Percentiles rank a stretch among this genome's conserved stretches.
These are phyloP conservation scores for Luperina nickerlii DNA, from an alignment of 2,888 invertebrate genomes.

Conservation along the genomic window DNA sequence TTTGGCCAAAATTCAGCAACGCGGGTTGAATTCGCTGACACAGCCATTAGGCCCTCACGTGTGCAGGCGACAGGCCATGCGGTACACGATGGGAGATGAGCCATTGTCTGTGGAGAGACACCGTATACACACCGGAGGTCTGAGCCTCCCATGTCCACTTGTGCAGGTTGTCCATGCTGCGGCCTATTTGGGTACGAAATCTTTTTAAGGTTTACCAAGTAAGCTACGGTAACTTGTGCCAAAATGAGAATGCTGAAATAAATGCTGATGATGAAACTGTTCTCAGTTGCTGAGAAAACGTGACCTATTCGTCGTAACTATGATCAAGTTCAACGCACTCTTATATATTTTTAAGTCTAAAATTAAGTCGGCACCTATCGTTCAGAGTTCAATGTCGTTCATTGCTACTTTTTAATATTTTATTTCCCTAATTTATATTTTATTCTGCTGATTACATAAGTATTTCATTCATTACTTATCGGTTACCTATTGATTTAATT, in stretches of 20 bases:
- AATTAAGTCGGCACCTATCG: constrained; percentile 18
- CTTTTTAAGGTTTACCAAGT: too few relatives aligned
- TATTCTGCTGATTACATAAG: constrained; percentile 18
- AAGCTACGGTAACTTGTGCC: too few relatives aligned
- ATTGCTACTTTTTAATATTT: constrained; percentile 51
- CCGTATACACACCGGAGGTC: too few relatives aligned
- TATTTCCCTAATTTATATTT: constrained; percentile 30
- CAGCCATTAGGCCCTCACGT: too few relatives aligned
- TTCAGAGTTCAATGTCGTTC: constrained; percentile 66
- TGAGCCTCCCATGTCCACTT: too few relatives aligned
- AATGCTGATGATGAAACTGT: neutral
- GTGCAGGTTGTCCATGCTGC: too few relatives aligned
- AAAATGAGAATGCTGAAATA: neutral
- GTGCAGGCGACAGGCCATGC: too few relatives aligned
- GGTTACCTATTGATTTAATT: constrained; percentile 3
- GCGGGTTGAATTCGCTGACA: too few relatives aligned
- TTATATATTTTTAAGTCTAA: constrained; percentile 36
- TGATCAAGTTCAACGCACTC: constrained; percentile 51
- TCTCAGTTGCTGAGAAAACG: neutral
- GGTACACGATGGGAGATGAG: too few relatives aligned
- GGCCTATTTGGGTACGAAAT: too few relatives aligned
- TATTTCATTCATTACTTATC: constrained; percentile 38
- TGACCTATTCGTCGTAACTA: neutral
- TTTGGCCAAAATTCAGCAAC: too few relatives aligned
- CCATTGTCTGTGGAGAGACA: too few relatives aligned